Base-by-base conservation (phyloP, 2,888 invertebrate genomes). In the Leptinotarsa peninsularis region DNA sequence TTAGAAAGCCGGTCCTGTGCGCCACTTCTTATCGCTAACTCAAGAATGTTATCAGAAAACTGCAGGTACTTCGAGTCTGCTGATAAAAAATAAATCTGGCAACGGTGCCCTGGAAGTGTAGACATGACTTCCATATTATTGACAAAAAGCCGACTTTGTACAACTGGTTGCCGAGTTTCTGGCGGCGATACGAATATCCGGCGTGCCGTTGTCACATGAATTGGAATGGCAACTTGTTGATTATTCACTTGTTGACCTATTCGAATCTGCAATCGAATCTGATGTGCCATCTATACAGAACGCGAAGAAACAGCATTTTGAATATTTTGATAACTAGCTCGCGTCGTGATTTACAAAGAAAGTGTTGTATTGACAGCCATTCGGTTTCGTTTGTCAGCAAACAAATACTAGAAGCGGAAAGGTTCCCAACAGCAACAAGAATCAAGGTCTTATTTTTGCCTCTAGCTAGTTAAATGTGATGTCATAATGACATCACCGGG, bases 401-500 rank as follows among this genome's bases (percentile, higher is more conserved):
- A 81, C 78, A 80, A 80, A 70, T 70, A 78, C 71, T 74, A 74
- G 76, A 82, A 79, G 77, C 81, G 78, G 79, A 82, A 82, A 82
- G 81, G 81, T 83, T 79, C 80, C 79, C 80, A 81, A 75, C 79
- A 79, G 78, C 78, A 78, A 80, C 79, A 75, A 82, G 81, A 83
- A 87, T 87, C 87, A 88, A 88, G 88, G 88, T 86, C 87, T 86
- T 79, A 83, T 83, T 81, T 84, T 84, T 83, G 87, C 87, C 84
- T 83, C 84, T 84, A 87, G 87, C 86, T 81, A 86, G 85, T 86
- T 85, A 82, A 87, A 86, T 89, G 87, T 89, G 89, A 89, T 89
- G 88, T 89, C 89, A 89, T 88, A 81, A 88, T 89, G 89, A 89
- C 89, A 89, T 89, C 89, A 89, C 84, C 88, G 88, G 87, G 87